Percentiles rank a stretch among this genome's conserved stretches.
Conservation (phyloP, 2,113 vertebrate species). For the Loxodonta africana region DNA sequence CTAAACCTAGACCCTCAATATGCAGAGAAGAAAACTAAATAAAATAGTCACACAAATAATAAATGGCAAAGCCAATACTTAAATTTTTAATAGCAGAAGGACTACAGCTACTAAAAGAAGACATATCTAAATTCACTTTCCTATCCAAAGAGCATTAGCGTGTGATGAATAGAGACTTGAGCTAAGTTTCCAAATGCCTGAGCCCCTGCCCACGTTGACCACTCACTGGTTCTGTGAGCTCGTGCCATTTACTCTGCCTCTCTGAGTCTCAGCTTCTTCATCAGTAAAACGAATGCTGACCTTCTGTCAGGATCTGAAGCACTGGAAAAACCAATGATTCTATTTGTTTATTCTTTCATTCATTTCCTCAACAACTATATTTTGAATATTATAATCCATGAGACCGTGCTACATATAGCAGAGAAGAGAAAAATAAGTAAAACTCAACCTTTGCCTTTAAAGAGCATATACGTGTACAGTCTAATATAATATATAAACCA, state of each 20-base stretch:
- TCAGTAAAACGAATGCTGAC: background rate
- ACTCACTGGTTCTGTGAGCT: background rate
- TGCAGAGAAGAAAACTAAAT: background rate
- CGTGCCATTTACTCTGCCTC: background rate
- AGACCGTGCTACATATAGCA: background rate
- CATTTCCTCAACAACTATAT: background rate
- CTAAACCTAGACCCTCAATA: background rate
- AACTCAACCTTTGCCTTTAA: constrained; percentile 9
- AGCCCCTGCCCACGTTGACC: background rate
- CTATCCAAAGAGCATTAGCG: background rate
- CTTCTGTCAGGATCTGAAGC: background rate
- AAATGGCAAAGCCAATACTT: background rate
- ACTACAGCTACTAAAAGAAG: background rate
- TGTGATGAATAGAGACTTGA: background rate
- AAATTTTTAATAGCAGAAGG: background rate
- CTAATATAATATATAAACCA: background rate
- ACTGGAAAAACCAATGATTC: background rate
- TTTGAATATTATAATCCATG: background rate
- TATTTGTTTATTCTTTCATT: constrained; percentile 1
- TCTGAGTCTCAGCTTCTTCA: background rate
- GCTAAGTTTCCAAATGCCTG: background rate
- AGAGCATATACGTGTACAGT: background rate
- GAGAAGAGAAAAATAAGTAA: constrained; percentile 29
- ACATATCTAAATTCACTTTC: background rate
- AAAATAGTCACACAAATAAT: background rate